Percentiles rank a stretch among this genome's conserved stretches.
These are phyloP conservation scores for Melanotaenia nigrans DNA, from an alignment of 2,797 vertebrate species.

Conservation along the genomic window DNA sequence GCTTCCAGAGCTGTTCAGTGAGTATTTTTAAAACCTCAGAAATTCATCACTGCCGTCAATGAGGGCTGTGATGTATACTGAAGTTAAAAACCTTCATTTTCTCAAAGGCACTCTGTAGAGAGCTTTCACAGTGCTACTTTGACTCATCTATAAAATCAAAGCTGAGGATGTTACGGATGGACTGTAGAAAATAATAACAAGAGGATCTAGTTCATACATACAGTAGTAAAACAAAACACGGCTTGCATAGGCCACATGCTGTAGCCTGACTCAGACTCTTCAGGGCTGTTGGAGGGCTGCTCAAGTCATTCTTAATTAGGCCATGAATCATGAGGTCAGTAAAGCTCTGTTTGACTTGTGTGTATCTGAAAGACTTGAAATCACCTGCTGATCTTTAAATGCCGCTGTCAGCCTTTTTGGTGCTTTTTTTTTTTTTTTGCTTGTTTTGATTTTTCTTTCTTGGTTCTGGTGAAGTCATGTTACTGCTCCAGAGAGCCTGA, in stretches of 20 bases:
- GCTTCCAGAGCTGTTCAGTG: constrained; percentile 60
- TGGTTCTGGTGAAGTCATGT: neutral
- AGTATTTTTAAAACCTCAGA: constrained; percentile 70
- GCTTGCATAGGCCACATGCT: constrained; percentile 17
- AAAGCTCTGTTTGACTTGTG: constrained; percentile 17
- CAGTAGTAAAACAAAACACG: constrained; percentile 3
- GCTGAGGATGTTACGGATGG: constrained; percentile 1
- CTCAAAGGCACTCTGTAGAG: constrained; percentile 37
- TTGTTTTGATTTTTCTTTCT: neutral
- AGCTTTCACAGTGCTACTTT: constrained; percentile 27
- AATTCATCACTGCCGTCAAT: constrained; percentile 71
- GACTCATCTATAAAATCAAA: constrained; percentile 43
- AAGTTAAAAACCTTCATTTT: constrained; percentile 62
- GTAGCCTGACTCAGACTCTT: constrained; percentile 22
- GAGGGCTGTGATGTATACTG: constrained; percentile 58
- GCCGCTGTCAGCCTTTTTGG: neutral
- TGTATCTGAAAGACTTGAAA: constrained; percentile 19
- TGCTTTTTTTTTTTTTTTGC: neutral
- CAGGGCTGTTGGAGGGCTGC: constrained; percentile 10
- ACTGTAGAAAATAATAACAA: constrained; percentile 21
- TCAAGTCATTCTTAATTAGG: constrained; percentile 32
- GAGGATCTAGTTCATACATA: constrained; percentile 17
- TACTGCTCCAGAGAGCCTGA: neutral
- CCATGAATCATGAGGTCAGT: constrained; percentile 36
- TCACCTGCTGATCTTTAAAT: constrained; percentile 23